Percentiles rank a stretch among this genome's conserved stretches.
Conservation (phyloP, 2,113 vertebrate genomes). For the Burhinus bistriatus region DNA sequence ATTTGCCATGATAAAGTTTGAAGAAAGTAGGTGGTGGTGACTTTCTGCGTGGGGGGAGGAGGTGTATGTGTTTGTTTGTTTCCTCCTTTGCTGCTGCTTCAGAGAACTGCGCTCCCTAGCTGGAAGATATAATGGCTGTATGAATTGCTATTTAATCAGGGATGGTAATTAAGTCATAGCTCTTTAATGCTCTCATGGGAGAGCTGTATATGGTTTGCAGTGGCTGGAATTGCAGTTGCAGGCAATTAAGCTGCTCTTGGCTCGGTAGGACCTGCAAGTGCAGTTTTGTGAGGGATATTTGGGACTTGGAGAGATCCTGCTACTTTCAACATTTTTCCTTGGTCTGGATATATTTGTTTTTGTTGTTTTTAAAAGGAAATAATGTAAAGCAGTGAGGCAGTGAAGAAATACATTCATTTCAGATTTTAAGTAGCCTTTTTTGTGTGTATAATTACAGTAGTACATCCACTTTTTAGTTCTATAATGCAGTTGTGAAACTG, state of each 20-base stretch:
- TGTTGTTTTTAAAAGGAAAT: neutral
- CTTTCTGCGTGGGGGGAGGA: neutral
- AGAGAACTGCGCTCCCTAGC: neutral
- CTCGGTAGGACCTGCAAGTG: neutral
- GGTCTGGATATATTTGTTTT: neutral
- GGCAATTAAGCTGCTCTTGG: slow-evolving; percentile 10
- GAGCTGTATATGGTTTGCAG: slow-evolving; percentile 44
- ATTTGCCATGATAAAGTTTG: neutral
- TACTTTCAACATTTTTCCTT: neutral
- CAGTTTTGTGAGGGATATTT: neutral
- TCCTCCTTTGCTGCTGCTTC: neutral
- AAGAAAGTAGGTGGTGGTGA: neutral
- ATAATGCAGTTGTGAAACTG: neutral
- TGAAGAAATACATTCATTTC: neutral
- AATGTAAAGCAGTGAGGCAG: neutral
- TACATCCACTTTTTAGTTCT: neutral
- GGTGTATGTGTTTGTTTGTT: too few species aligned
- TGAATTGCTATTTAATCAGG: slow-evolving; percentile 69
- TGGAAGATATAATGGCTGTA: slow-evolving; percentile 31
- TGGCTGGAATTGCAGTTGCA: slow-evolving; percentile 14
- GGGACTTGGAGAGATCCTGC: neutral
- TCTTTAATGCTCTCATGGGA: slow-evolving; percentile 48
- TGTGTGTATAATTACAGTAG: neutral
- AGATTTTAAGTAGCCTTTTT: neutral
- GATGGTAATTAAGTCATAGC: slow-evolving; percentile 64